Base-by-base conservation (phyloP, 1,140 invertebrate genomes). In the Fopius arisanus region DNA sequence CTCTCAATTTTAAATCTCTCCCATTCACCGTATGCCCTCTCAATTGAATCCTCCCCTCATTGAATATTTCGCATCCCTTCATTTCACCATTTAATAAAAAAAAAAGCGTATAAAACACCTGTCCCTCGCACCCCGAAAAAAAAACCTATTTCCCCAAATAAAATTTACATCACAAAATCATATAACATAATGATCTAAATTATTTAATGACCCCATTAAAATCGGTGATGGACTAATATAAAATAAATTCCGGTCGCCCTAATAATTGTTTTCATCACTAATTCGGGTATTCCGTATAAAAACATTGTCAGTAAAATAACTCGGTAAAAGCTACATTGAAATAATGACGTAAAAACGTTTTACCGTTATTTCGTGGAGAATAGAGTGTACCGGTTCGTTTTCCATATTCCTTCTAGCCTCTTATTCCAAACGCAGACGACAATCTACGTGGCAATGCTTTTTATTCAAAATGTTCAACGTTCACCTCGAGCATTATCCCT, bases 341-440 rank as follows among this genome's bases (percentile, higher is more conserved):
- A 48, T 48, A 48, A n/a, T 19, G 14, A n/a, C 43, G 16, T 48
- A n/a, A 48, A 48, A 48, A 48, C 43, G 43, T 48, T 48, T 48
- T 48, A 48, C 43, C 43, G 43, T 48, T 48, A 48, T 48, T 48
- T 48, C 43, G n/a, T 48, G 16, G 14, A n/a, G 43, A 48, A 48
- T 48, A 48, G 54, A 59, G 54, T 59, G 23, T 59, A 59, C 54
- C 54, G 21, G 54, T 59, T 59, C 19, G 23, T 59, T 59, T 59
- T 59, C 43, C 43, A 48, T 59, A 26, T 59, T 26, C 19, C 54
- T 59, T 26, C 54, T 14, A 26, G 21, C 23, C 54, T 59, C 54
- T 59, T 28, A 59, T 59, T 59, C 23, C 54, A 23, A n/a, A 59
- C 19, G 54, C 23, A 28, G 19, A 59, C 21, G 54, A 59, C 54